Conservation (phyloP, 2,113 vertebrate species). For the Regulus satrapa region DNA sequence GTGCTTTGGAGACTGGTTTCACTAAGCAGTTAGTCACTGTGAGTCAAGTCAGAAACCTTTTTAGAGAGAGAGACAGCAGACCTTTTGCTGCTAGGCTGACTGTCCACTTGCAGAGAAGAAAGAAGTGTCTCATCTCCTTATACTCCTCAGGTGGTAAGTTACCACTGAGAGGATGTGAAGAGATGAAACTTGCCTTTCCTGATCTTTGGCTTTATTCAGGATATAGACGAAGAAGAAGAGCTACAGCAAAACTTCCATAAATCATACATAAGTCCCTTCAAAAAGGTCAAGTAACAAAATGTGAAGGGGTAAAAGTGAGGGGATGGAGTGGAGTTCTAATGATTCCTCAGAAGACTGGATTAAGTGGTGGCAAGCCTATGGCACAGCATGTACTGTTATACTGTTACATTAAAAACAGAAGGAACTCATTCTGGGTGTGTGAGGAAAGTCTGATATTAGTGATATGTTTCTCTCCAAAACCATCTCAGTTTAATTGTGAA, state of each 20-base stretch:
- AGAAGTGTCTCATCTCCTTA: not conserved
- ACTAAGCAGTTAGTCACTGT: not conserved
- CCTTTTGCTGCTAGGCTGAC: not conserved
- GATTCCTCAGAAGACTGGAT: not conserved
- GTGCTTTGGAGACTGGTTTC: not conserved
- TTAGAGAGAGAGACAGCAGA: not conserved
- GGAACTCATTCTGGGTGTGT: not conserved
- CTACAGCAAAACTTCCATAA: not conserved
- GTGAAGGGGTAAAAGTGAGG: not conserved
- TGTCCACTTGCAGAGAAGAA: constrained; percentile 17
- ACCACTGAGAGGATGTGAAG: constrained; percentile 3
- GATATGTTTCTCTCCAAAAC: not conserved
- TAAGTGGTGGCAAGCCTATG: not conserved
- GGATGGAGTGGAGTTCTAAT: not conserved
- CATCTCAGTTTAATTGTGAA: not conserved
- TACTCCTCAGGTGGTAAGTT: not conserved
- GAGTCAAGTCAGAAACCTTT: not conserved
- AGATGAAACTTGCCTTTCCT: not conserved
- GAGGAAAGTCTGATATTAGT: not conserved
- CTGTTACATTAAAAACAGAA: not conserved
- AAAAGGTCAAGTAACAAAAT: not conserved
- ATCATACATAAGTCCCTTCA: constrained; percentile 23
- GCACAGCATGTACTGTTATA: not conserved
- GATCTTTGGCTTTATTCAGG: constrained; percentile 24
- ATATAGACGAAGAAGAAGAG: not conserved